These are phyloP conservation scores for Spinibarbus caldwelli DNA, from an alignment of 2,797 vertebrate species.

Conservation along the genomic window DNA sequence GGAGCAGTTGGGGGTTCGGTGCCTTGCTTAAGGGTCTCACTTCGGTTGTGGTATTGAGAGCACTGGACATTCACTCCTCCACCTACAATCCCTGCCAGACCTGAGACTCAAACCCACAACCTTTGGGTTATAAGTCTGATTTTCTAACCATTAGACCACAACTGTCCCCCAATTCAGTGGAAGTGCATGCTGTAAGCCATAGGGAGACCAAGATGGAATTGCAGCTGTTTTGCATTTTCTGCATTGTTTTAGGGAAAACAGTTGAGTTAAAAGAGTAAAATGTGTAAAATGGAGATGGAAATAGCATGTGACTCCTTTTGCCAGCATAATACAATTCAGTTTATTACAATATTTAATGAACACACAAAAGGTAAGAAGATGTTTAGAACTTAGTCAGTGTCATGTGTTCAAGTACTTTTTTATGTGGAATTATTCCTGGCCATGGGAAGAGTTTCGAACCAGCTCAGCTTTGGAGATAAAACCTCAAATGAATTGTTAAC, in stretches of 20 bases:
- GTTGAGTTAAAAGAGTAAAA: background rate
- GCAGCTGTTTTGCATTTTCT: background rate
- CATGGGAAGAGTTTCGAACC: slow-evolving; percentile 17
- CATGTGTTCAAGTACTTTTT: background rate
- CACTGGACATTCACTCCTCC: too few species aligned
- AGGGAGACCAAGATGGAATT: background rate
- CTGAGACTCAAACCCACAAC: too few species aligned
- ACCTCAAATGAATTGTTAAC: slow-evolving; percentile 25
- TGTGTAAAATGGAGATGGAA: background rate
- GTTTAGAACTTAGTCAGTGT: background rate
- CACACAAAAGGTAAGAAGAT: background rate
- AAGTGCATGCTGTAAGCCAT: background rate
- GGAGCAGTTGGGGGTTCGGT: too few species aligned
- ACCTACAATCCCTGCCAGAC: too few species aligned
- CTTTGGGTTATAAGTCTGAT: too few species aligned
- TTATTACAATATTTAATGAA: background rate
- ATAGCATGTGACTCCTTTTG: background rate
- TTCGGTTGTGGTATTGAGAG: too few species aligned
- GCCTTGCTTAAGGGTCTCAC: too few species aligned
- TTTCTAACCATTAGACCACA: too few species aligned
- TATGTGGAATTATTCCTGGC: background rate
- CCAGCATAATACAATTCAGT: background rate
- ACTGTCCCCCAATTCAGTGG: background rate
- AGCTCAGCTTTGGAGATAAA: slow-evolving; percentile 36
- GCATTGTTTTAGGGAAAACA: background rate